phyloP scores from a whole-genome alignment of 2,888 invertebrate genomes.

The Drosophila pseudotakahashii region DNA sequence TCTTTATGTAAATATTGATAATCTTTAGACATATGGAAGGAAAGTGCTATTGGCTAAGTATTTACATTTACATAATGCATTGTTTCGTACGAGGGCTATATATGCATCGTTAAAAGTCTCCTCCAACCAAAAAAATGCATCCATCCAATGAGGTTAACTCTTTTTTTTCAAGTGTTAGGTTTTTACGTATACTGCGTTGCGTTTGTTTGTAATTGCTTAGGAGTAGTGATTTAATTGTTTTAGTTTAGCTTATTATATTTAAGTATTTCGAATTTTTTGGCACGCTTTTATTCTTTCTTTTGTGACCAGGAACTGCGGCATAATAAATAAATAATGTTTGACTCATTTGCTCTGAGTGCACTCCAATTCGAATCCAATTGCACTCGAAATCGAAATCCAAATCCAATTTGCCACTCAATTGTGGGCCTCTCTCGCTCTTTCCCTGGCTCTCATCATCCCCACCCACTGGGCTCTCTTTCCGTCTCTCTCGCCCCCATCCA shows the following conservation, averaged over 20 bases:
- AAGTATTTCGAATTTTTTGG: constrained; percentile 36
- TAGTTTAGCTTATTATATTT: constrained; percentile 18
- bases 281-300: constrained; percentile 35
- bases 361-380: constrained; percentile 32
- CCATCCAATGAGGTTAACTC: constrained; percentile 53
- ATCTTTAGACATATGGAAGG: constrained; percentile 58
- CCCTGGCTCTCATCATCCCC: constrained; percentile 53
- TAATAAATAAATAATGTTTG: constrained; percentile 17
- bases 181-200: constrained; percentile 81
- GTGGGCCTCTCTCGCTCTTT: constrained; percentile 21
- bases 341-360: constrained; percentile 25
- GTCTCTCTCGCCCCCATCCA: constrained; percentile 61
- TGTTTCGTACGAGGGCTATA: constrained; percentile 33
- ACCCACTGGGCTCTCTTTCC: constrained; percentile 53
- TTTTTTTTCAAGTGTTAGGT: constrained; percentile 10
- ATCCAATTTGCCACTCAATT: constrained; percentile 49
- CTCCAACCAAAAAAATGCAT: constrained; percentile 24
- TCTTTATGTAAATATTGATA: constrained; percentile 25
- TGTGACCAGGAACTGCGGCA: constrained; percentile 47
- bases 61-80: constrained; percentile 53
- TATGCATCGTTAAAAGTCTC: constrained; percentile 6
- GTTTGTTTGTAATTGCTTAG: constrained; percentile 60
- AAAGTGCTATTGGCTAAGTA: constrained; percentile 63
- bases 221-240: constrained; percentile 44
- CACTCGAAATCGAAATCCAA: constrained; percentile 2